Evolutionary conservation across 1,140 invertebrate species (phyloP).

Genomic region (Harpegnathos saltator): DNA sequence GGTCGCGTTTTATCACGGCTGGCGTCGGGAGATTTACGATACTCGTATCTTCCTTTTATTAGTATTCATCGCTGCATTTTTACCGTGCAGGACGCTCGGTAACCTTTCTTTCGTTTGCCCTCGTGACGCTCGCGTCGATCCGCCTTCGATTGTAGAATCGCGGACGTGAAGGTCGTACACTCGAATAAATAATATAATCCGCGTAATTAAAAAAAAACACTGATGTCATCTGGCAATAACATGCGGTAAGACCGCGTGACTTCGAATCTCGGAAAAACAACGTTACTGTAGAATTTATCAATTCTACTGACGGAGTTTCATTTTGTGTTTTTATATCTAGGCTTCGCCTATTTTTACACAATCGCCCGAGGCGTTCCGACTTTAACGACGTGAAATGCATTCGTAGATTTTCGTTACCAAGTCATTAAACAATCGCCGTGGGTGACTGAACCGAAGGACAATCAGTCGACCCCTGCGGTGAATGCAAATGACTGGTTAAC

Average conservation of each 20-base stretch:
- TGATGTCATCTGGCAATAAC: background rate
- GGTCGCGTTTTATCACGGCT: constrained; percentile 40
- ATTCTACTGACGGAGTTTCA: background rate
- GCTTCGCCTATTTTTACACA: background rate
- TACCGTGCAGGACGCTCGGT: background rate
- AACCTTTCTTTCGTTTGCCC: constrained; percentile 30
- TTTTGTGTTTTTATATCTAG: background rate
- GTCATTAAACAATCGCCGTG: constrained; percentile 14
- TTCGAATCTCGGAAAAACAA: background rate
- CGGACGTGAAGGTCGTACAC: background rate
- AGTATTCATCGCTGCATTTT: constrained; percentile 29
- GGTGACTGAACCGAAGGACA: background rate
- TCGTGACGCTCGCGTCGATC: background rate
- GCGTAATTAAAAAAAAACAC: background rate
- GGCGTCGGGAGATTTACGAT: constrained; percentile 41
- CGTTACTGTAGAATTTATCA: background rate
- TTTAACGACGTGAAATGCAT: background rate
- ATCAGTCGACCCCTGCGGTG: background rate
- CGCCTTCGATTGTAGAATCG: background rate
- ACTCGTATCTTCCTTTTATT: constrained; percentile 24
- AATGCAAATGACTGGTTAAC: constrained; percentile 39
- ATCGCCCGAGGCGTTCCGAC: background rate
- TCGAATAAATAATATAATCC: background rate
- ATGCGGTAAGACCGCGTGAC: background rate
- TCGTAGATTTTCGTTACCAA: background rate